A percentile compares a stretch with the other conserved stretches of the same genome.
Evolutionary conservation across 2,797 vertebrate genomes (phyloP).

Genomic region (Acomys russatus): DNA sequence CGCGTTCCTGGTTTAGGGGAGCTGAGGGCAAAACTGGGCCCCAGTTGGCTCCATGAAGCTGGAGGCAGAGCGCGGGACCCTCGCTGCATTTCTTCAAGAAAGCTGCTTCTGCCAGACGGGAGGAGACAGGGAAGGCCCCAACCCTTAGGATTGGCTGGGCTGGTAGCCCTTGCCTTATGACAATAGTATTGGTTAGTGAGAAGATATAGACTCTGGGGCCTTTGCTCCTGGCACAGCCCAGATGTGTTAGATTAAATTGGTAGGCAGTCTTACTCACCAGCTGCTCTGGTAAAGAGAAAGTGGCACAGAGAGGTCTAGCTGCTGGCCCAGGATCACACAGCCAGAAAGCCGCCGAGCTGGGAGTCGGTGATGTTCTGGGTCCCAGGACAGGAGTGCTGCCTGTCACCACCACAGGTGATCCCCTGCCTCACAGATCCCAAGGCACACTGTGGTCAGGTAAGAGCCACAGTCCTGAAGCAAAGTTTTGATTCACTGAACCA

Average conservation of each 20-base stretch:
- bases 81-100: background rate
- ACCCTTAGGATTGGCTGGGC: no score
- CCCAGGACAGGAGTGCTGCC: background rate
- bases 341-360: background rate
- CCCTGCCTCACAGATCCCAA: background rate
- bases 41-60: background rate
- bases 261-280: background rate
- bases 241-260: no score
- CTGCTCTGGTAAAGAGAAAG: background rate
- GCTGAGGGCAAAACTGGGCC: slow-evolving; percentile 8
- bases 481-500: background rate
- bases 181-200: background rate
- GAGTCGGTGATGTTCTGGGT: background rate
- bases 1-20: slow-evolving; percentile 57
- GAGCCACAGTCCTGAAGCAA: background rate
- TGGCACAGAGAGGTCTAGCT: background rate
- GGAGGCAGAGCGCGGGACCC: background rate
- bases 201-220: no score
- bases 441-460: background rate
- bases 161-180: background rate
- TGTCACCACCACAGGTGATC: rapidly evolving
- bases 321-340: background rate
- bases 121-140: background rate
- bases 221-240: background rate
- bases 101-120: background rate